Evolutionary conservation across 2,797 vertebrate genomes (phyloP).

Genomic region (Coilia nasus): DNA sequence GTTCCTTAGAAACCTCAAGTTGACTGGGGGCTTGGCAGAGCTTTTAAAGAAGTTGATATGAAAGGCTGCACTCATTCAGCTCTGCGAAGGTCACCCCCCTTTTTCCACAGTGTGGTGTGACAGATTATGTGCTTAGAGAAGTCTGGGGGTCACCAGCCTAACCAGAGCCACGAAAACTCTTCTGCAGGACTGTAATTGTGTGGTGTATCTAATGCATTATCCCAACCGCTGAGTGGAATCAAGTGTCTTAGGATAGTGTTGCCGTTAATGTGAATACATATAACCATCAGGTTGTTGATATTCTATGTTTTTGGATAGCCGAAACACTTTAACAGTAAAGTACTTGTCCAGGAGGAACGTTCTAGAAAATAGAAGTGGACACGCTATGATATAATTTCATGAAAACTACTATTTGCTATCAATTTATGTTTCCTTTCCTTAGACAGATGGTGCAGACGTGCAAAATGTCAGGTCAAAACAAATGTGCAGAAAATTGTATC

Average conservation of each 20-base stretch:
- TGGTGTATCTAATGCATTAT: neutral
- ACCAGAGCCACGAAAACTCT: constrained; percentile 26
- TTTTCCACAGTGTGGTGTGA: constrained; percentile 10
- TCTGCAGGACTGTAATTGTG: constrained; percentile 11
- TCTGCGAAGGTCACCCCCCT: constrained; percentile 11
- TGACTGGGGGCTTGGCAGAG: constrained; percentile 8
- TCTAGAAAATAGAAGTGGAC: neutral
- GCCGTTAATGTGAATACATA: neutral
- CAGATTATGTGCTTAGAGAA: constrained; percentile 19
- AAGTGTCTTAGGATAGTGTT: neutral
- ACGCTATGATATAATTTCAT: constrained; percentile 2
- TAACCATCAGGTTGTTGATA: neutral
- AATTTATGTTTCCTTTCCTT: neutral
- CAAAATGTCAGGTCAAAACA: neutral
- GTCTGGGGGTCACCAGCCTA: neutral
- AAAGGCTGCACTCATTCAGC: constrained; percentile 14
- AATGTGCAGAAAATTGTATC: neutral
- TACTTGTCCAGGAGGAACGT: neutral
- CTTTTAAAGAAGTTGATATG: constrained; percentile 16
- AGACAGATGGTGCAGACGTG: neutral
- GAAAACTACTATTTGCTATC: neutral
- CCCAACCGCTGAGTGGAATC: neutral
- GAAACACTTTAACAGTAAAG: neutral
- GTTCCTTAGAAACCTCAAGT: neutral
- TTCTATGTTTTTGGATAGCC: neutral